Evolutionary conservation across 2,113 vertebrate genomes (phyloP).

Genomic region (Macaca fascicularis): T2T-MFA8v1.1 NC_088381.1:135784501-135785000

Average conservation of each 20-base stretch:
- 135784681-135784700: neutral
- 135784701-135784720: neutral
- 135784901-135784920: neutral
- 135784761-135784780: neutral
- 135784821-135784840: slow-evolving; percentile 37
- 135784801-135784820: neutral
- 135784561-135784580: slow-evolving; percentile 1
- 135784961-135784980: slow-evolving; percentile 30
- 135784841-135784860: slow-evolving; percentile 7
- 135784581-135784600: neutral
- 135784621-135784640: neutral
- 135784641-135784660: neutral
- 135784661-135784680: neutral
- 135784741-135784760: neutral
- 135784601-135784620: neutral
- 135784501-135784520: neutral
- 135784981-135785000: slow-evolving; percentile 33
- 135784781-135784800: neutral
- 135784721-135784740: neutral
- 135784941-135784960: slow-evolving; percentile 25
- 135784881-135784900: slow-evolving; percentile 15
- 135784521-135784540: neutral
- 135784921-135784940: slow-evolving; percentile 26
- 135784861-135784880: neutral
- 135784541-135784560: neutral